Base-by-base conservation (phyloP, 2,888 invertebrate species). In the Lycaena phlaeas region DNA sequence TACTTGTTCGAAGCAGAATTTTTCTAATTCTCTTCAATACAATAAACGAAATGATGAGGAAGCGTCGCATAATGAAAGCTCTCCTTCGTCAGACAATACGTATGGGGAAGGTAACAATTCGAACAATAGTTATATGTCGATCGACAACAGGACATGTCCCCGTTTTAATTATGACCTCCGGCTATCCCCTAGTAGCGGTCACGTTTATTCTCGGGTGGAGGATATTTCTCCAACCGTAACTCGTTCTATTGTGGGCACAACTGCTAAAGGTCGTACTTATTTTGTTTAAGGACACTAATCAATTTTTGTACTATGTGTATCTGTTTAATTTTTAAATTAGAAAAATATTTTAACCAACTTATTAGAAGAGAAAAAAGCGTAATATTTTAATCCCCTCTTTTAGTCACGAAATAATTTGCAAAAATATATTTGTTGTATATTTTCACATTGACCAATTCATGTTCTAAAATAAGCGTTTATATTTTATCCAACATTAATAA, bases 41-140 rank as follows among this genome's bases (percentile, higher is more conserved):
- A 74, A 69, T 67, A 79, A 66, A 51, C 70, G 74, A 50, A 79
- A 77, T 60, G 75, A 85, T 54, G 81, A 73, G 42, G 85, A 81
- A 61, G 82, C 76, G 49, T 85, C 74, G 67, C 87, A 76, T 79
- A 87, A 73, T 81, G 87, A 74, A 86, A 88, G 76, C 78, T 88
- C 69, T 71, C 87, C 76, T 56, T 84, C 84, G 38, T 82, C 82
- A 12, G 82, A 82, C 53, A 88, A 87, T 65, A 88, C 88, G 64
- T 88, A 88, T 62, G 88, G 88, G 57, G 88, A 88, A 64, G 88
- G 87, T 56, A 87, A 88, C 60, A 86, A 87, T 64, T 79, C 88
- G 59, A 89, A 88, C 71, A 89, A 89, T 71, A 89, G 89, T 78
- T 89, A 89, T 74, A 88, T 89, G 72, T 89, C 89, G 50, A 89